Evolutionary conservation across 2,888 invertebrate species (phyloP), one percentile per base, ranked within the genome.

Genomic region (Tuta absoluta): DNA sequence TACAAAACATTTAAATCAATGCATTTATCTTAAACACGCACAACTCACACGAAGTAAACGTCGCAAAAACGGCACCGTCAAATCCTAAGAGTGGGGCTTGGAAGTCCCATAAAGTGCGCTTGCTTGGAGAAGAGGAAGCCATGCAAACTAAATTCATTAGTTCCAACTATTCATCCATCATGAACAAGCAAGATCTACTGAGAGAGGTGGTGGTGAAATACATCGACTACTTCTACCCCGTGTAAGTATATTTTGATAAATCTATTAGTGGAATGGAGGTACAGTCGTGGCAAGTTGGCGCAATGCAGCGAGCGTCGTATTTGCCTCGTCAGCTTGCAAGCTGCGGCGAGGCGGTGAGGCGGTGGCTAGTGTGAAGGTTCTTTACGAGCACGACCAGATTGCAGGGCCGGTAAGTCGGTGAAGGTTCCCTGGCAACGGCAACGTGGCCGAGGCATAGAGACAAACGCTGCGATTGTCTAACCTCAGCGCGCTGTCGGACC

Each of bases 131-230:
- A 82, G 80, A 82, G 79, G 84, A 80, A 82, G 86, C 78, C 86
- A 93, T 93, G 91, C 93, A 92, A 87, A 90, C 90, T 72, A 93
- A 92, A 84, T 85, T 89, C 76, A 92, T 93, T 89, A 92, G 92
- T 85, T 91, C 93, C 76, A 93, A 93, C 89, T 93, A 93, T 89
- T 91, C 93, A 77, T 93, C 94, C 85, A 93, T 93, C 84, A 93
- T 94, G 90, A 93, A 92, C 86, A 93, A 93, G 85, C 94, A 94
- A 87, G 94, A 94, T 88, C 92, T 94, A 73, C 92, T 94, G 71
- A 90, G 94, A 77, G 94, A 94, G 86, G 94, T 94, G 72, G 94
- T 94, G 80, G 93, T 93, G 87, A 94, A 94, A 85, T 94, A 94
- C 87, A 93, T 94, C 78, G 94, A 94, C 90, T 94, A 94, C 86